A percentile compares a stretch with the other conserved stretches of the same genome.
phyloP scores from a whole-genome alignment of 2,113 vertebrate species.

The Pachycephala philippinensis region DNA sequence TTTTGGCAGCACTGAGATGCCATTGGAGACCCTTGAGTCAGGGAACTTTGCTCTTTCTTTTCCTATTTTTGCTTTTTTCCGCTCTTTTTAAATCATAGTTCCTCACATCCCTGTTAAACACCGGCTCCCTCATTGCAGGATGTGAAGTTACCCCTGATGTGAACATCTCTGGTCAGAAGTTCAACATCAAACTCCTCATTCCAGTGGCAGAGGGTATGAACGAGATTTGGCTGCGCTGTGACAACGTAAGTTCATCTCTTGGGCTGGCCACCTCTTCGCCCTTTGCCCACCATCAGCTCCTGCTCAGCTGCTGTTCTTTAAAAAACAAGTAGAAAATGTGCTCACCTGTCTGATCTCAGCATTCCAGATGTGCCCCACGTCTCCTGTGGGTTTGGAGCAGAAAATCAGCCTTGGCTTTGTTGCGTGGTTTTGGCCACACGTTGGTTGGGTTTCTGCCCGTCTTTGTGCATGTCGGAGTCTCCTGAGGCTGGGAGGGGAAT shows the following conservation, averaged over 20 bases:
- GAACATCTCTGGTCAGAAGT: constrained; percentile 98
- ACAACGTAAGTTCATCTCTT: constrained; percentile 78
- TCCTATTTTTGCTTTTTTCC: background rate
- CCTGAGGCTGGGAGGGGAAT: background rate
- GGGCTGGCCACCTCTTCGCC: rapidly evolving
- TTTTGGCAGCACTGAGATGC: background rate
- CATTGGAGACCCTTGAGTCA: background rate
- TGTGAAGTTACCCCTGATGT: constrained; percentile 99
- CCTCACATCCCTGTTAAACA: background rate
- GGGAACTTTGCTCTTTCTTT: background rate
- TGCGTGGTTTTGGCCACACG: rapidly evolving
- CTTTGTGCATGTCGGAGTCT: background rate
- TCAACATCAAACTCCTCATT: constrained; percentile 98
- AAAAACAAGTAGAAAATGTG: rapidly evolving
- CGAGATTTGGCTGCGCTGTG: constrained; percentile 98
- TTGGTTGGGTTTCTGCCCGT: background rate
- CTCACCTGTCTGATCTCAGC: background rate
- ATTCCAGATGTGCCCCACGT: background rate
- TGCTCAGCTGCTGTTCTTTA: background rate
- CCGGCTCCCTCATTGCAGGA: constrained; percentile 68
- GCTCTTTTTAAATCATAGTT: rapidly evolving
- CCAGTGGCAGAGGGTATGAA: constrained; percentile 98
- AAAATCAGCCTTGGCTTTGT: background rate
- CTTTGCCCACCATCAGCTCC: background rate
- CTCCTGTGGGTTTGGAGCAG: background rate